Evolutionary conservation across 1,140 invertebrate species (phyloP), one percentile per base, ranked within the genome.

Genomic region (Vanessa atalanta): DNA sequence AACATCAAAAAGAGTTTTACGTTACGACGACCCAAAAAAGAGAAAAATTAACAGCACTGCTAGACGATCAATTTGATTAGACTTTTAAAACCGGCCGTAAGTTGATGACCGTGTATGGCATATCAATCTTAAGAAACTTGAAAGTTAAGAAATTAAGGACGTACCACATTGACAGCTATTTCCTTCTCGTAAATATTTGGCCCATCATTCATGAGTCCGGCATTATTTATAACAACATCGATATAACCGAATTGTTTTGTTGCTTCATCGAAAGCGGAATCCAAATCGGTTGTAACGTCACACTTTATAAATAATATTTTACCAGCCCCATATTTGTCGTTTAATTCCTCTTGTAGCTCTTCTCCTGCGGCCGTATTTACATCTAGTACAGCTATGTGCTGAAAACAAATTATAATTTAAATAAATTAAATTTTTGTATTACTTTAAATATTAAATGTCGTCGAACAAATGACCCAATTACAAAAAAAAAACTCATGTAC

Each of bases 181-280:
- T 79, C 79, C 66, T 88, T 91, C 75, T 81, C 83, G 70, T 85
- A 91, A 37, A 83, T 70, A 79, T 75, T 72, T 12, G 68, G 76
- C 16, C 70, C 69, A 47, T 93, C 91, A 65, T 91, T 87, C 79
- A 93, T 85, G 37, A 93, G 87, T 13, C 94, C 95, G 37, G 95
- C 95, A 82, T 95, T 95, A 82, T 96, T 96, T 47, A 96, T 90
- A 16, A 95, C 93, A 11, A 96, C 93, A 79, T 96, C 94, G 3
- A 96, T 87, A 7, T 94, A 93, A 2, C 95, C 95, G 51, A 95
- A 88, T 8, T 94, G 85, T 4, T 83, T 75, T 5, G 76, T 47
- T 1, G 84, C 75, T 47, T 60, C 70, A 11, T 86, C 80, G 50
- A 80, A 85, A 5, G 77, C 80, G n/a, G 65, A 26, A 4, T 83